phyloP scores from a whole-genome alignment of 2,113 vertebrate genomes.

The Centrocercus urophasianus region DNA sequence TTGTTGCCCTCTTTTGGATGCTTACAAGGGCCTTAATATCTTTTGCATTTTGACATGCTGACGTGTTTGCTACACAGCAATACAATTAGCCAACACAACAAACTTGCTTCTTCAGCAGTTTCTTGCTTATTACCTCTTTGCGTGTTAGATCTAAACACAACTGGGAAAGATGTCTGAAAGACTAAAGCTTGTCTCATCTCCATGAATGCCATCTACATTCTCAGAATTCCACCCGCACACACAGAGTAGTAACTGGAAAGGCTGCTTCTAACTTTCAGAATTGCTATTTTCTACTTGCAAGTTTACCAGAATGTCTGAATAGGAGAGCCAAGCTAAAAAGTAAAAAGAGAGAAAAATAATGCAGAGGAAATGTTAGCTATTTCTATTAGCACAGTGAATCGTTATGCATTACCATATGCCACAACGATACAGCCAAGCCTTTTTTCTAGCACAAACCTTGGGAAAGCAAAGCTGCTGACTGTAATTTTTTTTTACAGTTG shows the following conservation, averaged over 20 bases:
- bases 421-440: background rate
- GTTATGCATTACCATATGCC: background rate
- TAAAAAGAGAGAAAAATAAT: background rate
- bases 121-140: background rate
- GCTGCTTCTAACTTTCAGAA: background rate
- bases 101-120: background rate
- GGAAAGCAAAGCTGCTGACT: conserved; percentile 29
- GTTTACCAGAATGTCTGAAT: background rate
- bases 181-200: background rate
- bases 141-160: background rate
- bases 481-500: conserved; percentile 10
- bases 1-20: background rate
- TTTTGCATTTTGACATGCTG: background rate
- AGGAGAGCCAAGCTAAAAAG: background rate
- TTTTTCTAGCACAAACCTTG: conserved; percentile 28
- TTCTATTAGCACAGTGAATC: conserved; percentile 6
- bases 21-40: background rate
- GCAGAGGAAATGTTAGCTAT: background rate
- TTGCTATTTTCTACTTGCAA: background rate
- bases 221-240: background rate
- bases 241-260: background rate
- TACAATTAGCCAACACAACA: background rate
- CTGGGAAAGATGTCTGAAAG: background rate
- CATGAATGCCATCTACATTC: background rate
- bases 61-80: background rate